phyloP scores from a whole-genome alignment of 2,797 vertebrate species.

The Furcifer pardalis region DNA sequence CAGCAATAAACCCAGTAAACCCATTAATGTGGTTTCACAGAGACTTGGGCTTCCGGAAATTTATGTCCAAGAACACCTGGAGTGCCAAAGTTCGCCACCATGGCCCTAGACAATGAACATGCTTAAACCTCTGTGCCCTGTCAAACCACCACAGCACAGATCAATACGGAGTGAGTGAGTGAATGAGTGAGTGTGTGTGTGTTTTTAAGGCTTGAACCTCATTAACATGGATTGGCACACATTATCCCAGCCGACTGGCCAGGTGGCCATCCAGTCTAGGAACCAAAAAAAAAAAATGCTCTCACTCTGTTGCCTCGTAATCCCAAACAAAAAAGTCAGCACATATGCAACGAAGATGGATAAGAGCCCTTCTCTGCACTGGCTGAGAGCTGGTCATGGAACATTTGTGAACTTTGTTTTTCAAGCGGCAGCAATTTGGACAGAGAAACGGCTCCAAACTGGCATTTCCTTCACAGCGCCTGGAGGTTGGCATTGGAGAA shows the following conservation, averaged over 20 bases:
- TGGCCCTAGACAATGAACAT: no score
- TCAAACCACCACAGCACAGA: no score
- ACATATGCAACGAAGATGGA: no score
- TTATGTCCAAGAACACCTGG: no score
- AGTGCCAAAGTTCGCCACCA: no score
- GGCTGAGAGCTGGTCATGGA: neutral
- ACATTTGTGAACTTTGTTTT: neutral
- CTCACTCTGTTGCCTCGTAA: neutral
- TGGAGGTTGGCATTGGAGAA: slow-evolving; percentile 58
- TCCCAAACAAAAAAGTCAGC: neutral
- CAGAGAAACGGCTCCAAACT: neutral
- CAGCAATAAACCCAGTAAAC: no score
- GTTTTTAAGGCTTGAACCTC: neutral
- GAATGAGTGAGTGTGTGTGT: neutral
- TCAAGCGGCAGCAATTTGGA: neutral
- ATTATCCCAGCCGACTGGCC: neutral
- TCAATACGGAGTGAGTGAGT: neutral
- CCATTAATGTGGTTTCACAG: no score
- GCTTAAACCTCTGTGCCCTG: no score
- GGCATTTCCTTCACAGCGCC: neutral
- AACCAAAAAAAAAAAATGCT: neutral
- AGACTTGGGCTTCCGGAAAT: no score
- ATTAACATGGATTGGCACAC: neutral
- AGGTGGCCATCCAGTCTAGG: neutral
- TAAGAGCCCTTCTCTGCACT: no score